Base-by-base conservation (phyloP, 2,797 vertebrate species). In the Austrolebias charrua region DNA sequence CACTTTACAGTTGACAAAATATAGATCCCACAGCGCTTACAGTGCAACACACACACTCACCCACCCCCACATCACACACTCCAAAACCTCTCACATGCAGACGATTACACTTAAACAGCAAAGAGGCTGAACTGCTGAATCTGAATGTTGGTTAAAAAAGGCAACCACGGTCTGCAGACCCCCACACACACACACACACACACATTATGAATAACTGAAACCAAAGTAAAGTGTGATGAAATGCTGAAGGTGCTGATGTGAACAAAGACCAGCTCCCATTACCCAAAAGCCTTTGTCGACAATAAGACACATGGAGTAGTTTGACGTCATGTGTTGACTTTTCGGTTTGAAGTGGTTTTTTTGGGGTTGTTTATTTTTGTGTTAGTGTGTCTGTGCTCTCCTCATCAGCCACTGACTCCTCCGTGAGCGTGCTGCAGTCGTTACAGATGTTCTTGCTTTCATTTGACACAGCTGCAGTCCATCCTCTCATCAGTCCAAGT, bases 1-100 rank as follows among this genome's bases (percentile, higher is more conserved):
- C 52, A 55, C 38, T 75, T 63, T 55, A 66, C 56, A 72, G 77
- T 86, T 69, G 78, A 82, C 86, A 4, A 40, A 40, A 40, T 1
- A 11, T 40, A 4, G 11, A 83, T 85, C 80, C 71, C 69, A 74
- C 76, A 72, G 38, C 40, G 14, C 57, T 69, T 62, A 78, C 15
- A 18, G 44, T 45, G 44, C 18, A 16, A 66, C 60, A 74, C 62
- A 59, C 28, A 31, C 38, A 40, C 38, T 40, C 28, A 31, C 40
- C 40, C 74, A 42, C 10, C 63, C 66, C 18, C 78, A 47, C 66
- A 73, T 33, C 67, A 64, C 62, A 56, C 24, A 56, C 24, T 52
- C 57, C 52, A 69, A 62, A 33, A 28, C 42, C 47, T 46, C 56
- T 56, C 45, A 49, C 55, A 46, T 52, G 53, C 18, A 68, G 40